Evolutionary conservation across 2,797 vertebrate species (phyloP), one percentile per base, ranked within the genome.

Genomic region (Acropternis orthonyx): DNA sequence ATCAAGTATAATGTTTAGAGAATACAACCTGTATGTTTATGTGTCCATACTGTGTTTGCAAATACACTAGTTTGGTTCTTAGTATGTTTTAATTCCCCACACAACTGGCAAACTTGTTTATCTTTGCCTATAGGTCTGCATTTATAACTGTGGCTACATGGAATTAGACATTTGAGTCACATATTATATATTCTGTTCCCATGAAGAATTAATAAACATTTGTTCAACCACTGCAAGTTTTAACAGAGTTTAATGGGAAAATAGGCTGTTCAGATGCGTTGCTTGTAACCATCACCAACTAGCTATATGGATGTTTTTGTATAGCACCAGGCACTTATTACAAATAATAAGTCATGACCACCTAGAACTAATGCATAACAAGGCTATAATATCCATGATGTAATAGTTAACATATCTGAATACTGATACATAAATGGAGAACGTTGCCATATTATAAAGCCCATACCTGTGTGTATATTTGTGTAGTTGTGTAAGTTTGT

Each of bases 211-310:
- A 78, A 84, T 81, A 88, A 89, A 76, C 52, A 52, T 76, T 91
- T 95, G 49, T 91, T 92, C 44, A 86, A 76, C 28, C 59, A 59
- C 56, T 95, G 73, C 30, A 73, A 49, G 52, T 91, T 96, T 90
- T 87, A 92, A 63, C 46, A 73, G 65, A 85, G 63, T 88, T 92
- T 85, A 88, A 52, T 75, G 65, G 63, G 62, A 59, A 75, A 65
- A 84, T 56, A 88, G 85, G 24, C 81, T 74, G 32, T 59, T 92
- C 11, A 14, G 59, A 41, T 66, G 43, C 54, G 36, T 44, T 20
- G 32, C 85, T 80, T 76, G 48, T 76, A 88, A 69, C 79, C 58
- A n/a, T 55, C 66, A 63, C 43, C 59, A 93, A 52, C 48, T 56
- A 36, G 55, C 24, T 84, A 18, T 76, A 56, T 27, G 68, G 73